These are phyloP conservation scores for Lacerta agilis DNA, from an alignment of 2,797 vertebrate genomes.

Conservation along the genomic window DNA sequence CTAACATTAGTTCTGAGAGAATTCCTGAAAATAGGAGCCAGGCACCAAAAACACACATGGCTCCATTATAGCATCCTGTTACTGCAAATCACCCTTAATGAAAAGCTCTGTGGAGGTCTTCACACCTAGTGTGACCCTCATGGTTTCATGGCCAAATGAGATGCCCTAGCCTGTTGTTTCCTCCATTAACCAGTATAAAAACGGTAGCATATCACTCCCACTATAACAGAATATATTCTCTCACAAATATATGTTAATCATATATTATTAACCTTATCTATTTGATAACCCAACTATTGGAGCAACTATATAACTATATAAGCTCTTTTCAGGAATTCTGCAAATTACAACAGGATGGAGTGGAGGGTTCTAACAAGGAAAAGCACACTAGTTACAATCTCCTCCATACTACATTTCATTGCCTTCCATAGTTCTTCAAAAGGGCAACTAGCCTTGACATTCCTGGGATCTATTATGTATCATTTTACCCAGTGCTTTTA, in stretches of 20 bases:
- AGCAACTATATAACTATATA: neutral
- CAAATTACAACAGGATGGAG: too few species aligned
- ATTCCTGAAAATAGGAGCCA: neutral
- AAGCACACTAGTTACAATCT: too few species aligned
- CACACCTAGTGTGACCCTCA: neutral
- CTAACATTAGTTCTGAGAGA: neutral
- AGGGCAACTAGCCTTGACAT: too few species aligned
- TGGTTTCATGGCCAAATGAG: neutral
- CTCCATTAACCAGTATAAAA: neutral
- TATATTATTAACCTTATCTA: neutral
- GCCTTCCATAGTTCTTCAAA: too few species aligned
- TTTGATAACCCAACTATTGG: neutral
- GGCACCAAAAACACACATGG: neutral
- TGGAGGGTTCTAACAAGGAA: too few species aligned
- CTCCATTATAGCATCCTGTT: neutral
- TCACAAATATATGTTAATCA: neutral
- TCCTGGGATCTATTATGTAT: neutral
- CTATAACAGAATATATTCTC: neutral
- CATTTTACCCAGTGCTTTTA: too few species aligned
- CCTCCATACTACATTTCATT: too few species aligned
- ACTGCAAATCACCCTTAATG: neutral
- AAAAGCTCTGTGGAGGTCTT: neutral
- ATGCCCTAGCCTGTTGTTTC: neutral
- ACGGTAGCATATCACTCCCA: neutral
- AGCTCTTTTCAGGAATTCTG: too few species aligned